These are phyloP conservation scores for Eilema sororculum DNA, from an alignment of 2,888 invertebrate species.

Conservation along the genomic window DNA sequence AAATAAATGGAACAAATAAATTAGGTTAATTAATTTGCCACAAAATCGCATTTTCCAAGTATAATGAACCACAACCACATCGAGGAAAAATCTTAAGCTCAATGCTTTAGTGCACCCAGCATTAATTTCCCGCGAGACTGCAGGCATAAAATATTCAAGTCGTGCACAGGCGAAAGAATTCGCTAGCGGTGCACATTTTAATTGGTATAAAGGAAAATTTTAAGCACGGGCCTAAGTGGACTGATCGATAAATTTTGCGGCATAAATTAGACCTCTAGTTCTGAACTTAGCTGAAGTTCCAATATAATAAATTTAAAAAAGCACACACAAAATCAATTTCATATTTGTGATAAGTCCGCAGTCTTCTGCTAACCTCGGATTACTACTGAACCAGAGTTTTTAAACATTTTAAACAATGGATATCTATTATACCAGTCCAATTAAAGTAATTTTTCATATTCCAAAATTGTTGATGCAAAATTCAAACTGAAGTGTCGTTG, in stretches of 20 bases:
- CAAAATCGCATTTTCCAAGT: constrained; percentile 54
- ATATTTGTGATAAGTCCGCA: not conserved
- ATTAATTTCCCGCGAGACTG: constrained; percentile 74
- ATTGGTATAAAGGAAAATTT: constrained; percentile 65
- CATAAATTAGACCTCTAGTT: not conserved
- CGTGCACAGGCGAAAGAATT: constrained; percentile 66
- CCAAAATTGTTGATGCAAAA: constrained; percentile 51
- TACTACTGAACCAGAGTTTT: constrained; percentile 9
- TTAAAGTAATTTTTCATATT: constrained; percentile 44
- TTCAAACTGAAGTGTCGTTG: constrained; percentile 44
- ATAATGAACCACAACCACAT: constrained; percentile 55
- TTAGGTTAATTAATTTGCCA: constrained; percentile 31
- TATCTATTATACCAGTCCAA: constrained; percentile 35
- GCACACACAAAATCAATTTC: not conserved
- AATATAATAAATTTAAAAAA: not conserved
- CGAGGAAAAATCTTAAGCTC: constrained; percentile 66
- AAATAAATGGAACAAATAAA: constrained; percentile 18
- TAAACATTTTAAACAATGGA: constrained; percentile 39
- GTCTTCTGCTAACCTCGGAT: no score
- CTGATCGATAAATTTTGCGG: constrained; percentile 33
- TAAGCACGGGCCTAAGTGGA: constrained; percentile 46
- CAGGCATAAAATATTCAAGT: constrained; percentile 75
- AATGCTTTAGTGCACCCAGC: constrained; percentile 68
- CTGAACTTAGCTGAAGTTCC: not conserved
- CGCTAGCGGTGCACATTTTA: constrained; percentile 65